Base-by-base conservation (phyloP, 2,888 invertebrate species). In the Dryobota labecula region DNA sequence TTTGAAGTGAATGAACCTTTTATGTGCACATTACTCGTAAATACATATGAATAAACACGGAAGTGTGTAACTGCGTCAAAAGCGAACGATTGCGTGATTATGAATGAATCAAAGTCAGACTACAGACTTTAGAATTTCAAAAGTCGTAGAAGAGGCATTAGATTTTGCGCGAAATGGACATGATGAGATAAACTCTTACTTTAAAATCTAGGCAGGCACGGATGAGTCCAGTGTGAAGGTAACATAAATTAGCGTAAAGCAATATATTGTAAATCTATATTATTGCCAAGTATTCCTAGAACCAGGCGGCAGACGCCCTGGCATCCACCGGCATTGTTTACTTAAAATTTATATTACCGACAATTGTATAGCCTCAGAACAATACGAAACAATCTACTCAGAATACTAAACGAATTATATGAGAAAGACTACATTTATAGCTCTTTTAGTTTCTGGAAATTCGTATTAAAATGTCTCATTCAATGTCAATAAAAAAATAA, bases 221-320 rank as follows among this genome's bases (percentile, higher is more conserved):
- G 20, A 58, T 64, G 67, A 62, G 20, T 62, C 33, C 57, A 47
- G 38, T 47, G 13, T 73, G 51, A 51, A 51, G 27, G 51, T 51
- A 27, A 60, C 65, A 84, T 80, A 77, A 80, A 75, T 61, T 67
- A 73, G 38, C 51, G 33, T 64, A 51, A 78, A 62, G 69, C 57
- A 65, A 68, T 70, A 72, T 76, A 38, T 78, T 78, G n/a, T 24
- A 64, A 78, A 73, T 77, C 73, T 64, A 65, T 79, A 70, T 67
- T 71, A 76, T 68, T 87, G 86, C 84, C 83, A 86, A 84, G 58
- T 30, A 15, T 87, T 84, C 87, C 64, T 65, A 79, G 86, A 86
- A 86, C 15, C 69, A 38, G 62, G 53, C 64, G 49, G 36, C 75
- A 83, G 69, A 77, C 84, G 85, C 74, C 45, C 64, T 63, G 84